Evolutionary conservation across 2,113 vertebrate genomes (phyloP).

Genomic region (Corythornis cristatus): DNA sequence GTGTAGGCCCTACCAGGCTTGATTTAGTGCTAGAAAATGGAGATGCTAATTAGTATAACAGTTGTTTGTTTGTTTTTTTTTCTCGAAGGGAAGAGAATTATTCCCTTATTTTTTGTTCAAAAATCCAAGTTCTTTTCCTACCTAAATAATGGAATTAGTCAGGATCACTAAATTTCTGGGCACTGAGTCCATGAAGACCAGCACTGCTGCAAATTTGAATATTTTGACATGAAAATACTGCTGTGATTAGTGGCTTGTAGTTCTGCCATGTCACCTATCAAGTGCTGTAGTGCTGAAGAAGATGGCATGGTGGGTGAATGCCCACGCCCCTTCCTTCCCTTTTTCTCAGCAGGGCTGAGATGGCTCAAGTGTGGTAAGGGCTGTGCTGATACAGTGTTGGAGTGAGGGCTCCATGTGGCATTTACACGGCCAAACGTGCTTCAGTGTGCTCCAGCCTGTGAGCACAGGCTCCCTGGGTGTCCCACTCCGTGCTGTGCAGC

Average conservation of each 20-base stretch:
- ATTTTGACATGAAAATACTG: neutral
- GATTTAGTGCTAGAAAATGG: neutral
- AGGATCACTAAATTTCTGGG: neutral
- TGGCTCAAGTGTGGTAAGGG: neutral
- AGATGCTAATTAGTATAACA: neutral
- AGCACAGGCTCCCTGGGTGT: rapidly evolving
- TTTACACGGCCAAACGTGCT: neutral
- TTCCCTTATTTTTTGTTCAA: neutral
- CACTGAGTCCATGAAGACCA: neutral
- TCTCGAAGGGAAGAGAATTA: neutral
- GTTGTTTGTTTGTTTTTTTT: neutral
- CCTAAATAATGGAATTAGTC: neutral
- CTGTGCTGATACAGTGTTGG: rapidly evolving
- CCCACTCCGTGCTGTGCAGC: rapidly evolving
- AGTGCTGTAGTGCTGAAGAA: neutral
- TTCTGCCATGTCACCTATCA: conserved; percentile 23
- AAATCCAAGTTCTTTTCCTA: neutral
- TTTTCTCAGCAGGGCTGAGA: neutral
- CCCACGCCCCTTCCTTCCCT: conserved; percentile 50
- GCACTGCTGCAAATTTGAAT: neutral
- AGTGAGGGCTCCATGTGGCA: neutral
- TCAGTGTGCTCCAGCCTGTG: neutral
- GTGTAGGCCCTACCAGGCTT: neutral
- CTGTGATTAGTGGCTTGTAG: neutral
- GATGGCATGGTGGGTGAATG: neutral